phyloP scores from a whole-genome alignment of 30 jellyfish, hydroid and myxozoan species.

The Nemopilema nomurai region DNA sequence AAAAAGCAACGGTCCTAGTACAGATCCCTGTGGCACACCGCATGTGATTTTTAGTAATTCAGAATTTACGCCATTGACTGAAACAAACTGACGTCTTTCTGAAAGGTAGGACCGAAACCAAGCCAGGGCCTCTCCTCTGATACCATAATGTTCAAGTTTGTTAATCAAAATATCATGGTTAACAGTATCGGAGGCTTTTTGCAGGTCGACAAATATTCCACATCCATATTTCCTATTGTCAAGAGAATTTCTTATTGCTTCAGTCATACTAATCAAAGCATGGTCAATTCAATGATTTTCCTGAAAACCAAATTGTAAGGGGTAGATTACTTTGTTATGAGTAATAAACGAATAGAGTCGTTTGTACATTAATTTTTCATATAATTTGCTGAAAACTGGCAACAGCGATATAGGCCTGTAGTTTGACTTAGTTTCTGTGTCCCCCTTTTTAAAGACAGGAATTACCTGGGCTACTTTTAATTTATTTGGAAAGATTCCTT shows the following conservation, averaged over 20 bases:
- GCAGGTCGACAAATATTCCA: slow-evolving; percentile 64
- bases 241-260: slow-evolving; percentile 50
- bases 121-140: slow-evolving; percentile 41
- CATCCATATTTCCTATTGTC: slow-evolving; percentile 60
- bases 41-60: slow-evolving; percentile 27
- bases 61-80: slow-evolving; percentile 56
- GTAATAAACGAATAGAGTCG: slow-evolving; percentile 43
- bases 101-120: slow-evolving; percentile 70
- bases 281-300: slow-evolving; percentile 53
- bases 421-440: slow-evolving; percentile 43
- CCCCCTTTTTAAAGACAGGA: slow-evolving; percentile 59
- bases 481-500: slow-evolving; percentile 38
- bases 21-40: slow-evolving; percentile 76
- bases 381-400: slow-evolving; percentile 57
- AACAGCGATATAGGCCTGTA: slow-evolving; percentile 69
- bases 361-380: slow-evolving; percentile 53
- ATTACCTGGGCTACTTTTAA: slow-evolving; percentile 61
- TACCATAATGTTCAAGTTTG: slow-evolving; percentile 68
- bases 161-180: slow-evolving; percentile 42
- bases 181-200: slow-evolving; percentile 66
- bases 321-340: slow-evolving; percentile 27
- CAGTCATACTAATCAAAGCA: slow-evolving; percentile 69
- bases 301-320: slow-evolving; percentile 65
- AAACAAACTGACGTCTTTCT: slow-evolving; percentile 60
- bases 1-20: slow-evolving; percentile 23